Base-by-base conservation (phyloP, 2,113 vertebrate genomes). In the cattle (Bos taurus) region DNA sequence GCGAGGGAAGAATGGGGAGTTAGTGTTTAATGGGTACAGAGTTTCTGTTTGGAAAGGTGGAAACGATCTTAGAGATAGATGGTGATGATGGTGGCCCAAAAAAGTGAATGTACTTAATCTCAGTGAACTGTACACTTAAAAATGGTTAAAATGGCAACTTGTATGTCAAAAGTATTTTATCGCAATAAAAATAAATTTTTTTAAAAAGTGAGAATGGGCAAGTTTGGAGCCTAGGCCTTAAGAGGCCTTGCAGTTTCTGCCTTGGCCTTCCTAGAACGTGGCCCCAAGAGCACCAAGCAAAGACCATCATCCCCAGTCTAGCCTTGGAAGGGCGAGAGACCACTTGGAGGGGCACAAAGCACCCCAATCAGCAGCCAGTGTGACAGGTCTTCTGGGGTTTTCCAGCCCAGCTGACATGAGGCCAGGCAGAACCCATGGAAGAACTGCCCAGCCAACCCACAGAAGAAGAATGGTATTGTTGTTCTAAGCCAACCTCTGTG, bases 401-500 rank as follows among this genome's bases (percentile, higher is more conserved):
- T 6, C 28, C 7, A 26, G 33, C 3, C 54, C 74, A 21, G 26
- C 15, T 56, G 30, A 13, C 26, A 9, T 19, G 46, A 94, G 7
- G 59, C 77, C 43, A 50, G 67, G 60, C 4, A 36, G 14, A 74
- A 26, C 26, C 36, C 13, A 2, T 0, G 3, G 57, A 23, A 25
- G 33, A 50, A 1, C 10, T 17, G 6, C 9, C 10, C 11, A 2
- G 57, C 12, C 48, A 8, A 2, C 10, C 13, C 56, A 2, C 13
- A 6, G 46, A 78, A 56, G 4, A 9, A 26, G 23, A 9, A 23
- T 0, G 11, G 11, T 2, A 25, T 3, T 14, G 3, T 16, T 25
- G 14, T 30, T 87, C 28, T 10, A 6, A 23, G 30, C 8, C 59
- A 30, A 6, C 19, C 62, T 10, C 1, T 2, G 21, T 8, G 25